Evolutionary conservation across 2,113 vertebrate genomes (phyloP).

Genomic region (Chamaea fasciata): DNA sequence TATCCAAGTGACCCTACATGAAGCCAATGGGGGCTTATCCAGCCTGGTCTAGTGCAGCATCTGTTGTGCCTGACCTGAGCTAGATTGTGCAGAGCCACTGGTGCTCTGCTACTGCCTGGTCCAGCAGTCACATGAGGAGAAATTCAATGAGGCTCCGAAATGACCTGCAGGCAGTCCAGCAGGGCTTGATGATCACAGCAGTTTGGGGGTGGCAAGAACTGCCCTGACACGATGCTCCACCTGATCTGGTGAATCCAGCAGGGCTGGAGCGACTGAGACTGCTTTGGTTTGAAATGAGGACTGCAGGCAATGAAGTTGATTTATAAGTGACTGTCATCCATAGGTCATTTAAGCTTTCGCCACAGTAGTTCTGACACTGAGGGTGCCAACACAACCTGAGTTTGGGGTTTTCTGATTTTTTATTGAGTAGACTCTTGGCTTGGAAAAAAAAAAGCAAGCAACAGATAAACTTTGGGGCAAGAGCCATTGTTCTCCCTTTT

Average conservation of each 20-base stretch:
- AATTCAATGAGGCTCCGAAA: not conserved
- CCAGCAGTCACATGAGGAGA: not conserved
- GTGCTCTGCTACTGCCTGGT: not conserved
- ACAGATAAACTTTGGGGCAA: not conserved
- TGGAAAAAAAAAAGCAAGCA: not conserved
- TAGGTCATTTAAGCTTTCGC: not conserved
- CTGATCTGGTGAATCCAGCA: not conserved
- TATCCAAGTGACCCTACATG: not conserved
- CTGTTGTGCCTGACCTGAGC: not conserved
- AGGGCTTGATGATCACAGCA: not conserved
- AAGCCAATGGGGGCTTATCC: not conserved
- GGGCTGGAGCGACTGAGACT: not conserved
- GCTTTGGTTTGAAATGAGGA: not conserved
- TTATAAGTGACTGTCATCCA: not conserved
- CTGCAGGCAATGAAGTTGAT: not conserved
- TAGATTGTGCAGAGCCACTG: not conserved
- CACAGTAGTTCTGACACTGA: not conserved
- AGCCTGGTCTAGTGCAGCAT: not conserved
- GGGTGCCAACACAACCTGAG: not conserved
- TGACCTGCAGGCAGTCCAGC: not conserved
- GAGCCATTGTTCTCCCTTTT: not conserved
- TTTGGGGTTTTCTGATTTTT: not conserved
- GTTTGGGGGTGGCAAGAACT: not conserved
- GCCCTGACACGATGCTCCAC: rapidly evolving
- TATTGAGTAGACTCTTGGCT: not conserved